phyloP scores from a whole-genome alignment of 2,797 vertebrate species.

The Taenioides sp. region DNA sequence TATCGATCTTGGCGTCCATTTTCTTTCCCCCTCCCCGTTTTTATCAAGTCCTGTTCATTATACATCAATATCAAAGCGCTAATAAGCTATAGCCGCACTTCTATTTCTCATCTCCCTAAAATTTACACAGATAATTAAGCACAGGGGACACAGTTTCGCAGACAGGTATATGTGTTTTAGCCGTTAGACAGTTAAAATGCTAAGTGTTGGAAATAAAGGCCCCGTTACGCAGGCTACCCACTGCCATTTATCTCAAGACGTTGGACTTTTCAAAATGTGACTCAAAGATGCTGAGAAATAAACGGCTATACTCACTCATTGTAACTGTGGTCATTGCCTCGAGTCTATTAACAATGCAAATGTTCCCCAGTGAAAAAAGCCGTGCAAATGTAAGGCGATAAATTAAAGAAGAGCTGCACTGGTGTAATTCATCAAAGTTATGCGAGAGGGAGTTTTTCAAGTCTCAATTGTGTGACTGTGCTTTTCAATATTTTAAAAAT shows the following conservation, averaged over 20 bases:
- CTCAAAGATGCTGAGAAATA: constrained; percentile 29
- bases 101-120: constrained; percentile 53
- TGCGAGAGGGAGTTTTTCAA: constrained; percentile 7
- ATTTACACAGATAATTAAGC: constrained; percentile 71
- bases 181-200: constrained; percentile 72
- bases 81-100: constrained; percentile 40
- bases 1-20: neutral
- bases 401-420: constrained; percentile 38
- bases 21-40: neutral
- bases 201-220: constrained; percentile 59
- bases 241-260: constrained; percentile 52
- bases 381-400: constrained; percentile 34
- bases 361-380: constrained; percentile 17
- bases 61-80: constrained; percentile 45
- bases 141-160: constrained; percentile 69
- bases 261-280: constrained; percentile 42
- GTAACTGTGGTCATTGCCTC: constrained; percentile 24
- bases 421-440: constrained; percentile 47
- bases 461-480: neutral
- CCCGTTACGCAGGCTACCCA: constrained; percentile 44
- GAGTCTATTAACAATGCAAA: constrained; percentile 38
- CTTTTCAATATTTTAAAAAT: neutral
- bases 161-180: constrained; percentile 71
- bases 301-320: neutral
- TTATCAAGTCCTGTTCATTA: constrained; percentile 36